Evolutionary conservation across 2,113 vertebrate genomes (phyloP).

Genomic region (Aramus guarauna): DNA sequence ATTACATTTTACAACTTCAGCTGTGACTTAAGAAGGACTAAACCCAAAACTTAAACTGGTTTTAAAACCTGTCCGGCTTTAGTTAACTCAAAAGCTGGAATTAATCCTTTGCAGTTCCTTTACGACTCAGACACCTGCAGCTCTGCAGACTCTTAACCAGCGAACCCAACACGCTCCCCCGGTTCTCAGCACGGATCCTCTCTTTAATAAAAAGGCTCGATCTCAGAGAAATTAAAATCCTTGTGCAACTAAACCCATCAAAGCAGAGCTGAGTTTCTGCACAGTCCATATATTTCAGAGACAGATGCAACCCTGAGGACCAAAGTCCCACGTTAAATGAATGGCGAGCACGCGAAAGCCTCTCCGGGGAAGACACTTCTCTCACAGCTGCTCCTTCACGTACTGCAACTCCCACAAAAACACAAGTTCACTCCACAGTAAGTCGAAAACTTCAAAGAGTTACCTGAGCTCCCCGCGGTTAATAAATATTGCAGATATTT

Average conservation of each 20-base stretch:
- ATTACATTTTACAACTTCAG: not conserved
- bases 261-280: not conserved
- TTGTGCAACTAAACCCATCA: not conserved
- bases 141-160: not conserved
- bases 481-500: conserved; percentile 55
- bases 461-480: conserved; percentile 51
- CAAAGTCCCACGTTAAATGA: not conserved
- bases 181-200: not conserved
- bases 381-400: not conserved
- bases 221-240: not conserved
- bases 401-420: not conserved
- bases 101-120: not conserved
- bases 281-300: not conserved
- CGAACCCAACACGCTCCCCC: not conserved
- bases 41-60: not conserved
- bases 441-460: not conserved
- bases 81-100: not conserved
- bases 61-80: not conserved
- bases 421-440: not conserved
- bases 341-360: not conserved
- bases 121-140: not conserved
- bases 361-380: not conserved
- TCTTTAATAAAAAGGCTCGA: not conserved
- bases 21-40: not conserved
- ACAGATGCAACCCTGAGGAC: not conserved